Evolutionary conservation across 2,113 vertebrate genomes (phyloP), one percentile per base, ranked within the genome.

Genomic region (Charina bottae): DNA sequence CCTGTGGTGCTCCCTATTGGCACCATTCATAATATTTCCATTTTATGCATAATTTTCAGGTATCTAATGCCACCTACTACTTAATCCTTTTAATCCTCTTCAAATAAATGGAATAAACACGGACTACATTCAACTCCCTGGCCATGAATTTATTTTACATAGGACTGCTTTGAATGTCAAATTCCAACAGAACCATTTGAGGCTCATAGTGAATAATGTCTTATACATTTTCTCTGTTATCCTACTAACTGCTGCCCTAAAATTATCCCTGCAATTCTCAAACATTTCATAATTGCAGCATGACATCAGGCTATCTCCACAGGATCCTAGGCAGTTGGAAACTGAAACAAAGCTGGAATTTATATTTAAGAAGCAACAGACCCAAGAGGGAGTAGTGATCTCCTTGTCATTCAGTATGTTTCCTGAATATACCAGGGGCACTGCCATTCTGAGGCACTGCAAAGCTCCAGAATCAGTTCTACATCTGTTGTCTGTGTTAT

Each of bases 211-310:
- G 93, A 94, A 11, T 86, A 95, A 62, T 85, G 0, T 72, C 55
- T 94, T 89, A 94, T 92, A 92, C 96, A 96, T 87, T 92, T 83
- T 42, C 88, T 96, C 95, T 94, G 93, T 84, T 91, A 94, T 93
- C 90, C 78, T 83, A 88, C 95, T 95, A 97, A 96, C 78, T 0
- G n/a, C 46, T 62, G 93, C 90, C 46, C 88, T 96, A 93, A 94
- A 95, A 95, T 95, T 90, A 95, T 94, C 92, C 64, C 89, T 0
- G 6, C 89, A 68, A 68, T 93, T 96, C 84, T 95, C 90, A 60
- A 90, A 90, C 86, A 92, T 95, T 96, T 97, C 94, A 92, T 96
- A 96, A 90, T 91, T 89, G 94, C 83, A 37, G 3, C 93, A 93
- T 94, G 90, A 93, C 88, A 91, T 90, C 92, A 86, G 55, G 62